Percentiles rank a stretch among this genome's conserved stretches.
Conservation (phyloP, 2,888 invertebrate genomes). For the Caenorhabditis sulstoni region DNA sequence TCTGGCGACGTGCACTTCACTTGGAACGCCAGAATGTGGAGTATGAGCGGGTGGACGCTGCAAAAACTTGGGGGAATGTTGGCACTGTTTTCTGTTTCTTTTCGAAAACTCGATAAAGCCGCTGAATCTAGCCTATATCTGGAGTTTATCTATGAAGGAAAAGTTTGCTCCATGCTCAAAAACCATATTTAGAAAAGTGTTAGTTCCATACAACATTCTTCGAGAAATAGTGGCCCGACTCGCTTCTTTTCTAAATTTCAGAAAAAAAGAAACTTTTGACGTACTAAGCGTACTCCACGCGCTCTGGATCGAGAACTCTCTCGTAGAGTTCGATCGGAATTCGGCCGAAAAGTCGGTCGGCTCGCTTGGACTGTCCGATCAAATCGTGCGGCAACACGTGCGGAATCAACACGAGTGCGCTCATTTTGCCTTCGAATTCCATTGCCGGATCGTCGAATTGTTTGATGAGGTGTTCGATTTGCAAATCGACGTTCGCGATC, state of each 20-base stretch:
- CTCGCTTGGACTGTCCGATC: conserved; percentile 9
- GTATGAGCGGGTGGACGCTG: conserved; percentile 30
- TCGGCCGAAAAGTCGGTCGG: conserved; percentile 26
- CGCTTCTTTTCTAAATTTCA: too few species aligned
- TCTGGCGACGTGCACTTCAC: conserved; percentile 14
- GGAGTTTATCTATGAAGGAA: too few species aligned
- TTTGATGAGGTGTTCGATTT: conserved; percentile 20
- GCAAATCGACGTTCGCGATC: too few species aligned
- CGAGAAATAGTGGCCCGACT: too few species aligned
- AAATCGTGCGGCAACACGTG: conserved; percentile 12
- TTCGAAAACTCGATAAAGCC: too few species aligned
- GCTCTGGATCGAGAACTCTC: conserved; percentile 13
- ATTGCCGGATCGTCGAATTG: conserved; percentile 18
- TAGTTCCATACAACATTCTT: too few species aligned
- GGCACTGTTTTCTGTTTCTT: too few species aligned
- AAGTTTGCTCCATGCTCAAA: too few species aligned
- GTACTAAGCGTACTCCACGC: conserved; percentile 7
- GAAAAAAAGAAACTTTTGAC: not conserved
- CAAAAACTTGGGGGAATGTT: too few species aligned
- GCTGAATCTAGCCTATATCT: too few species aligned
- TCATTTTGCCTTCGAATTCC: conserved; percentile 23
- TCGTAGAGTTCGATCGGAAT: conserved; percentile 25
- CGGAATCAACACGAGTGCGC: conserved; percentile 4
- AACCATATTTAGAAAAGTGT: too few species aligned
- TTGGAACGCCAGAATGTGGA: conserved; percentile 31